Conservation (phyloP, 2,113 vertebrate genomes). For the Neogale vison region DNA sequence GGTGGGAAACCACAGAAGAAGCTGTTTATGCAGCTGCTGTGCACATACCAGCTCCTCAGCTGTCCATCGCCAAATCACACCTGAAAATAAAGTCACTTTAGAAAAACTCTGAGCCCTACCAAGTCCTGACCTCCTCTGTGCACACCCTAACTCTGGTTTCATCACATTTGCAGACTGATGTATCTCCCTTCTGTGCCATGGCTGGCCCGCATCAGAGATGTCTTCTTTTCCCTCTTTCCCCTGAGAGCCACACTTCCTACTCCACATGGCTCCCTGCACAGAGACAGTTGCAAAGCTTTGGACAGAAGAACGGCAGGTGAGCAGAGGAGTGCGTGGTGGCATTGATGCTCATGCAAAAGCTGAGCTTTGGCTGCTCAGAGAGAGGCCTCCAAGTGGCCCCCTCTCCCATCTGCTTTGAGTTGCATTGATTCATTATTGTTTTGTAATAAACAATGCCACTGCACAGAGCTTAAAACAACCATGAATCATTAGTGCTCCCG, state of each 20-base stretch:
- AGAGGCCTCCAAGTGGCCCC: background rate
- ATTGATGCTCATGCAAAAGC: too few species aligned
- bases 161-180: fast-evolving
- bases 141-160: background rate
- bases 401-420: background rate
- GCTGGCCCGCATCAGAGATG: background rate
- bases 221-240: background rate
- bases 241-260: background rate
- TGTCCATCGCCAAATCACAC: background rate
- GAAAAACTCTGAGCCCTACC: background rate
- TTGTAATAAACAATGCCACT: background rate
- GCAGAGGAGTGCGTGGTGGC: background rate
- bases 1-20: background rate
- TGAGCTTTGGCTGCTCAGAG: background rate
- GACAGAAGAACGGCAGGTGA: background rate
- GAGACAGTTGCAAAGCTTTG: background rate
- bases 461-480: background rate
- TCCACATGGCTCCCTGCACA: background rate
- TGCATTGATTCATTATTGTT: background rate
- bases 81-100: background rate
- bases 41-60: background rate
- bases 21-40: background rate
- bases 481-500: background rate
- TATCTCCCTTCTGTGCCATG: background rate
- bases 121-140: background rate